Percentiles rank a stretch among this genome's conserved stretches.
phyloP scores from a whole-genome alignment of 1,140 invertebrate species.

The Tachypleus tridentatus region DNA sequence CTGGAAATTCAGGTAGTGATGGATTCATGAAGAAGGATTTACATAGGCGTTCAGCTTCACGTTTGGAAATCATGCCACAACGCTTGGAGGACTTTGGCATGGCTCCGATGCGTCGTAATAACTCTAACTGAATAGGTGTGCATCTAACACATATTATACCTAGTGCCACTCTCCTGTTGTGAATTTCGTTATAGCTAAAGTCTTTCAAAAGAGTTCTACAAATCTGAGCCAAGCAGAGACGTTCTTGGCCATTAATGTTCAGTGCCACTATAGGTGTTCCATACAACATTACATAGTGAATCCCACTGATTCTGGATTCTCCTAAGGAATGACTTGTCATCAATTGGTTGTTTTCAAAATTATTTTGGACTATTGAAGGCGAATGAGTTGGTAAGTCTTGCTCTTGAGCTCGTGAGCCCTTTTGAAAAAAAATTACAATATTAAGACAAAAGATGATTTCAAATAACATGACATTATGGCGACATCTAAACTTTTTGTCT shows the following conservation, averaged over 20 bases:
- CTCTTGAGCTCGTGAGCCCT: slow-evolving; percentile 17
- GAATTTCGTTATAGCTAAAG: slow-evolving; percentile 96
- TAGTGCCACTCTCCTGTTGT: slow-evolving; percentile 79
- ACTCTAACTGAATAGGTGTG: slow-evolving; percentile 88
- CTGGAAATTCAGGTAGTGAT: slow-evolving; percentile 62
- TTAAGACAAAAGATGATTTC: too few relatives aligned
- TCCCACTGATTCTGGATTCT: slow-evolving; percentile 39
- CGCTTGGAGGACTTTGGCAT: slow-evolving; percentile 86
- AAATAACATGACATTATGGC: too few relatives aligned
- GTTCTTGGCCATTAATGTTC: slow-evolving; percentile 76
- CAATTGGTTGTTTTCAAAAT: slow-evolving; percentile 4
- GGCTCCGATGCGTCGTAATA: slow-evolving; percentile 77
- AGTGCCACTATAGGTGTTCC: slow-evolving; percentile 88
- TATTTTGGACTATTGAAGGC: slow-evolving; percentile 5
- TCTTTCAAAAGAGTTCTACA: slow-evolving; percentile 87
- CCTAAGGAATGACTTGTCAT: slow-evolving; percentile 6
- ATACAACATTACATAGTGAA: slow-evolving; percentile 74
- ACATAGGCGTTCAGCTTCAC: slow-evolving; percentile 87
- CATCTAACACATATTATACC: slow-evolving; percentile 95
- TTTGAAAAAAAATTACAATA: too few relatives aligned
- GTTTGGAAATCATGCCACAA: slow-evolving; percentile 83
- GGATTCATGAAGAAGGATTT: slow-evolving; percentile 92
- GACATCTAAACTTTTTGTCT: too few relatives aligned
- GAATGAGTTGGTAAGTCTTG: slow-evolving; percentile 4
- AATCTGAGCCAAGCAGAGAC: slow-evolving; percentile 88